Evolutionary conservation across 2,113 vertebrate genomes (phyloP), one percentile per base, ranked within the genome.

Genomic region (Octodon degus): DNA sequence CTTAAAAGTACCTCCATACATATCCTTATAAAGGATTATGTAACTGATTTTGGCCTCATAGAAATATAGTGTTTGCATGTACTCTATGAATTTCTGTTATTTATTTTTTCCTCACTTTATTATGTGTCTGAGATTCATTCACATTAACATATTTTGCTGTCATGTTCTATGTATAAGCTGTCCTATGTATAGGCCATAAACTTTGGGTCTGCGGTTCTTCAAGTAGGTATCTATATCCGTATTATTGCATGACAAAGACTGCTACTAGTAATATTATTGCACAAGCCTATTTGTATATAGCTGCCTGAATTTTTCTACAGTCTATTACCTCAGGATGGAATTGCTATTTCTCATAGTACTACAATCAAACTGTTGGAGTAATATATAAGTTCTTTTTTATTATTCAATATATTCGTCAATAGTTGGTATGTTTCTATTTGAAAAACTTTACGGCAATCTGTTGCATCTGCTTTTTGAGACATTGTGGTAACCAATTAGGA

Each of bases 401-500:
- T 83, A 16, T 53, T 85, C 43, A 70, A 27, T 1, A 20, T 70
- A 30, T 67, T 53, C 19, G 58, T 58, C 30, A 55, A 37, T 80
- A 12, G 7, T 84, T 65, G 50, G 4, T 10, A 72, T 3, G 90
- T 1, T 77, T 86, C 25, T 34, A 27, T 43, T 76, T 47, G 40
- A 76, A 76, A 76, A 47, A 47, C 40, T 43, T 76, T 76, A 27
- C 27, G 11, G 72, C 11, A 76, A 27, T 76, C 37, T 76, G 22
- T 76, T 40, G 10, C 20, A 25, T 91, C 3, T 74, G n/a, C 25
- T 86, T 96, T 50, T 86, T 58, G 89, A 55, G 94, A 94, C 55
- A 91, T 91, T 88, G 85, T 91, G 62, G 72, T 97, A 86, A 94
- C 96, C 92, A 95, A 50, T 85, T 92, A 92, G 72, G 96, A 95